Evolutionary conservation across 2,888 invertebrate genomes (phyloP).

Genomic region (Mimachlamys varia): DNA sequence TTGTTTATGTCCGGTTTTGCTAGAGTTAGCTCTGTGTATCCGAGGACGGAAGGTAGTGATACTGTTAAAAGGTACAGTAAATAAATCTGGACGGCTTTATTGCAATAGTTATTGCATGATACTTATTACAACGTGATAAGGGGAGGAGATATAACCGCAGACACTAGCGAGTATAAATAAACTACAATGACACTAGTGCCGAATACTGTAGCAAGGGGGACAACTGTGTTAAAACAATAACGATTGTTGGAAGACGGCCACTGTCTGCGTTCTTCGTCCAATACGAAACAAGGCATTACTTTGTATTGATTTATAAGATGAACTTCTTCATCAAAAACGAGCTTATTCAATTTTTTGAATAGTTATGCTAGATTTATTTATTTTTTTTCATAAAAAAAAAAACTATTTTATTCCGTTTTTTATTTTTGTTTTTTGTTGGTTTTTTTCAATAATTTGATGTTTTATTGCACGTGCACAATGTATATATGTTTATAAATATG

Average conservation of each 20-base stretch:
- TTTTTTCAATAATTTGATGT: too few species aligned
- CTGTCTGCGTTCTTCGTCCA: too few species aligned
- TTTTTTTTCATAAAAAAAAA: too few species aligned
- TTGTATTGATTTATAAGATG: too few species aligned
- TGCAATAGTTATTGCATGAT: background rate
- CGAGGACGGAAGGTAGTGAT: background rate
- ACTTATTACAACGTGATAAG: background rate
- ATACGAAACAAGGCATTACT: too few species aligned
- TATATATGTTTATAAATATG: too few species aligned
- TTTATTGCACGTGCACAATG: too few species aligned
- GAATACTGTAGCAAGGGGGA: background rate
- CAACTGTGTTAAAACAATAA: conserved; percentile 24
- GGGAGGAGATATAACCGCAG: background rate
- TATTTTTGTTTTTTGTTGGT: too few species aligned
- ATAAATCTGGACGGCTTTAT: background rate
- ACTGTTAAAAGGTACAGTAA: background rate
- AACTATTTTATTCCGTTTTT: too few species aligned
- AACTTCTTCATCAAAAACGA: too few species aligned
- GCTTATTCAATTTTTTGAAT: too few species aligned
- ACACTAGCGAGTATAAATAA: background rate
- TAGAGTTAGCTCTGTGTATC: background rate
- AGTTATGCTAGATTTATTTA: too few species aligned
- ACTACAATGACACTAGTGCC: background rate
- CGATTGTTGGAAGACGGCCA: background rate
- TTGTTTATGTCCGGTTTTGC: background rate